These are phyloP conservation scores for Odontophorus gujanensis DNA, from an alignment of 2,113 vertebrate species.

Conservation along the genomic window DNA sequence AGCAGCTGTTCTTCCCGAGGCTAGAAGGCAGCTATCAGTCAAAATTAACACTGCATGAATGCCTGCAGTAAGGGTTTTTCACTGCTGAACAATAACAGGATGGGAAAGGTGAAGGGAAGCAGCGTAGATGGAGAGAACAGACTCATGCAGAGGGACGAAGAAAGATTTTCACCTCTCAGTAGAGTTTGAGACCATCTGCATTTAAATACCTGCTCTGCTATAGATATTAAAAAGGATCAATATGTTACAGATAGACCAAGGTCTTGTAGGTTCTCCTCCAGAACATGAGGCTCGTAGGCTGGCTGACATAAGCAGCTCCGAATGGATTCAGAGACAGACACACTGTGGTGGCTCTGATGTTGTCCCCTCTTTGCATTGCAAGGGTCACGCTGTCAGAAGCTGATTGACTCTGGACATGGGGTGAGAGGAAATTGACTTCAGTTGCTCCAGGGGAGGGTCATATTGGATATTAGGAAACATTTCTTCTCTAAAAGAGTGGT, in stretches of 20 bases:
- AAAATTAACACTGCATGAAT: background rate
- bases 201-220: background rate
- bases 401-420: background rate
- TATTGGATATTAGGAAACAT: too few species aligned
- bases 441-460: too few species aligned
- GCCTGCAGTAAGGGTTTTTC: background rate
- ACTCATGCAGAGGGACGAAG: background rate
- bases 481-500: too few species aligned
- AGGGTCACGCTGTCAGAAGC: background rate
- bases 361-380: background rate
- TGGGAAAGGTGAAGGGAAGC: background rate
- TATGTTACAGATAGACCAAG: background rate
- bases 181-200: background rate
- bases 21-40: constrained; percentile 17
- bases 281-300: background rate
- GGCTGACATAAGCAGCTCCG: too few species aligned
- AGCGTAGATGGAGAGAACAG: background rate
- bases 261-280: background rate
- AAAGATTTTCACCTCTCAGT: background rate
- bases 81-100: background rate
- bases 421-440: too few species aligned
- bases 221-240: background rate
- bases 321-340: too few species aligned
- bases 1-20: constrained; percentile 33
- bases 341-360: background rate